phyloP scores from a whole-genome alignment of 2,888 invertebrate species.

The Micoletzkya japonica region DNA sequence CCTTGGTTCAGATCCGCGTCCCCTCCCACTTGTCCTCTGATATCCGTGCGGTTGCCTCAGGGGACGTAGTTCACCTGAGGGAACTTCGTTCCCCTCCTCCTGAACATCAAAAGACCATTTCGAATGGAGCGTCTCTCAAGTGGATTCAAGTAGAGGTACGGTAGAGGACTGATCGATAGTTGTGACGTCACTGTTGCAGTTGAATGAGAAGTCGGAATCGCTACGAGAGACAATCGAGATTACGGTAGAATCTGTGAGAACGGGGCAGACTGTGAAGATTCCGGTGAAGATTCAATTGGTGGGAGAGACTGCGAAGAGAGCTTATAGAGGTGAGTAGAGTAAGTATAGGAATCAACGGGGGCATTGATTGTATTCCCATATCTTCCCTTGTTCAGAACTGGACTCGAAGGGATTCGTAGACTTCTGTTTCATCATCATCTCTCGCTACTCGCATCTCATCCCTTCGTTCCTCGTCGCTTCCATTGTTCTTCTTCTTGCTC shows the following conservation, averaged over 20 bases:
- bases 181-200: background rate
- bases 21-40: constrained; percentile 5
- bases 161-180: background rate
- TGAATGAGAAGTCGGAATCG: constrained; percentile 40
- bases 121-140: constrained; percentile 8
- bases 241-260: constrained; percentile 34
- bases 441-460: constrained; percentile 36
- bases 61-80: constrained; percentile 12
- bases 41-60: constrained; percentile 1
- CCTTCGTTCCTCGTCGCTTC: constrained; percentile 33
- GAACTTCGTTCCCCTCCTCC: background rate
- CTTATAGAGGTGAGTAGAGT: constrained; percentile 34
- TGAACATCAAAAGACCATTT: constrained; percentile 1
- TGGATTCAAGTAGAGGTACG: constrained; percentile 14
- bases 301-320: constrained; percentile 43
- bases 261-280: constrained; percentile 36
- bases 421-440: constrained; percentile 37
- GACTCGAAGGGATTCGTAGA: constrained; percentile 36
- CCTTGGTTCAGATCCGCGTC: constrained; percentile 4
- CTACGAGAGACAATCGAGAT: constrained; percentile 38
- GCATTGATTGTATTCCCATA: background rate
- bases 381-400: background rate
- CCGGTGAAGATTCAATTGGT: constrained; percentile 44
- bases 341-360: too few species aligned
- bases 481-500: background rate